Evolutionary conservation across 2,888 invertebrate genomes (phyloP).

Genomic region (Trisateles emortualis): DNA sequence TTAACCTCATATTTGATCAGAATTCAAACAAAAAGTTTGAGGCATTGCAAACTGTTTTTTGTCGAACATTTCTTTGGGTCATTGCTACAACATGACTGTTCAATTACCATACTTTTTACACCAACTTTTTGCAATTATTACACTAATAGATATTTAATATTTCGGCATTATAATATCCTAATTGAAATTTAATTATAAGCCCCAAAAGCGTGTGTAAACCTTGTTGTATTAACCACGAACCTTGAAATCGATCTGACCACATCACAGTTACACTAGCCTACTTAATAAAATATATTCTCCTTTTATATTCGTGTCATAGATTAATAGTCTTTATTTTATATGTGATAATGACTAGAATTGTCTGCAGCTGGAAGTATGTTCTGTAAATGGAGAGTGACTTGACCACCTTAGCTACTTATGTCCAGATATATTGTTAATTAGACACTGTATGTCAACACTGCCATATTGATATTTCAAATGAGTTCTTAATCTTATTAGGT

Average conservation of each 20-base stretch:
- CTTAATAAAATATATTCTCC: slow-evolving; percentile 59
- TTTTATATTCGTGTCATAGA: slow-evolving; percentile 10
- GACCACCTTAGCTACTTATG: slow-evolving; percentile 43
- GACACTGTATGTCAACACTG: slow-evolving; percentile 56
- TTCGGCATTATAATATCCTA: slow-evolving; percentile 1
- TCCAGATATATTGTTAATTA: slow-evolving; percentile 55
- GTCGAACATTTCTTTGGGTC: too few species aligned
- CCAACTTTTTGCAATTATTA: neutral
- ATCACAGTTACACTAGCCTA: slow-evolving; percentile 73
- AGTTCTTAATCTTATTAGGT: slow-evolving; percentile 28
- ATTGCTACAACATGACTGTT: too few species aligned
- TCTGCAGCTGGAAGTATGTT: slow-evolving; percentile 1
- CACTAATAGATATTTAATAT: slow-evolving; percentile 1
- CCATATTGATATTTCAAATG: slow-evolving; percentile 40
- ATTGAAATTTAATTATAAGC: slow-evolving; percentile 43
- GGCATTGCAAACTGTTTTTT: too few species aligned
- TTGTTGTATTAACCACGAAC: slow-evolving; percentile 67
- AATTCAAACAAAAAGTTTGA: too few species aligned
- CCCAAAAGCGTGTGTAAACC: slow-evolving; percentile 57
- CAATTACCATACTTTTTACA: neutral
- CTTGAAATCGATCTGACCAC: slow-evolving; percentile 83
- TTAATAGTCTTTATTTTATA: slow-evolving; percentile 23
- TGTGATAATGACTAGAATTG: slow-evolving; percentile 32
- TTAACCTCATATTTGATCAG: too few species aligned
- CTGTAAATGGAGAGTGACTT: slow-evolving; percentile 34